Percentiles rank a stretch among this genome's conserved stretches.
phyloP scores from a whole-genome alignment of 2,888 invertebrate species.

The Lumbricus terrestris region DNA sequence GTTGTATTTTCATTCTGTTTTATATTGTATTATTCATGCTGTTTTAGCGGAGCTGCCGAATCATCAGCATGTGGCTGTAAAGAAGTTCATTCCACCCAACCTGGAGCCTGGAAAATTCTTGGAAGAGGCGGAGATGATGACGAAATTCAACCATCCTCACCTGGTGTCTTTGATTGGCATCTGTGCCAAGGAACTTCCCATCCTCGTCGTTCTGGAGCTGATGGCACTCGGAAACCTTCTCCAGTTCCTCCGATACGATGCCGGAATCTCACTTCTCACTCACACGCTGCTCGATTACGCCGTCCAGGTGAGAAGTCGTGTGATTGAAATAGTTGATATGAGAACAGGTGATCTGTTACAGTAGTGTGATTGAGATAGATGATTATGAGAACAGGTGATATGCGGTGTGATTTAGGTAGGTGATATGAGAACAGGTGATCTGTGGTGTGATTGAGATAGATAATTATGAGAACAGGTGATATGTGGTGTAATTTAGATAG shows the following conservation, averaged over 20 bases:
- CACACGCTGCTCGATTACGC: background rate
- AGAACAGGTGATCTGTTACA: background rate
- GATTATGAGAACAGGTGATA: too few species aligned
- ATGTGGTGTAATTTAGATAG: too few species aligned
- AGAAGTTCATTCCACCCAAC: constrained; percentile 89
- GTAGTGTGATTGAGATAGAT: too few species aligned
- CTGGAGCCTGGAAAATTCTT: constrained; percentile 86
- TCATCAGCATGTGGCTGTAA: constrained; percentile 77
- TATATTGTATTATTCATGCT: too few species aligned
- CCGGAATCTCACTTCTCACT: constrained; percentile 69
- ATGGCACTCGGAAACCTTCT: constrained; percentile 94
- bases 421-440: too few species aligned
- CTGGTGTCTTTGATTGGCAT: constrained; percentile 88
- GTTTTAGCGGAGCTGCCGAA: background rate
- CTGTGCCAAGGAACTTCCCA: constrained; percentile 74
- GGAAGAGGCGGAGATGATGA: constrained; percentile 97
- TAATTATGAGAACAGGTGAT: too few species aligned
- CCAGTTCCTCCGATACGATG: constrained; percentile 79
- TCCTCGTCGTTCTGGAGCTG: constrained; percentile 78
- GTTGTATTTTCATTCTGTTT: too few species aligned
- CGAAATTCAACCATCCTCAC: constrained; percentile 92
- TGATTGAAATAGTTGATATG: background rate
- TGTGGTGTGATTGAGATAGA: too few species aligned
- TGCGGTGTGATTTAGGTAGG: too few species aligned
- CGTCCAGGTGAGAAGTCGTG: background rate